Conservation (phyloP, 2,888 invertebrate genomes). For the Temnothorax rugatulus region DNA sequence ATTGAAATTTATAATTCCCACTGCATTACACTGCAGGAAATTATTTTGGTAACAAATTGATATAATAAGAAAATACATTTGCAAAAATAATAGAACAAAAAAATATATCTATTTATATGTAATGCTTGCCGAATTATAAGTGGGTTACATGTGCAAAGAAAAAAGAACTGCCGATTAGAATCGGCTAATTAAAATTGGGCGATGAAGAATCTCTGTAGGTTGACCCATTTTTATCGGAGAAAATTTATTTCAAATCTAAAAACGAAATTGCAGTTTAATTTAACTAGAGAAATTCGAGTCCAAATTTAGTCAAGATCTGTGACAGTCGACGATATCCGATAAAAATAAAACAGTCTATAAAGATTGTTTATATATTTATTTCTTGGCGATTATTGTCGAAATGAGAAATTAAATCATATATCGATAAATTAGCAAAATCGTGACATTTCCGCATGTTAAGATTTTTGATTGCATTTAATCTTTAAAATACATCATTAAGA, state of each 20-base stretch:
- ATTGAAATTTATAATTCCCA: background rate
- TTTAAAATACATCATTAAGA: background rate
- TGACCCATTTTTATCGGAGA: background rate
- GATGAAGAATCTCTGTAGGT: background rate
- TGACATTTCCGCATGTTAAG: background rate
- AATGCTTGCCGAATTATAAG: background rate
- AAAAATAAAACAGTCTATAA: background rate
- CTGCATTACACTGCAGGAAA: background rate
- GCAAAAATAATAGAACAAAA: background rate
- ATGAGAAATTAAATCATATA: background rate
- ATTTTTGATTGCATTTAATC: background rate
- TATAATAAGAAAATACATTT: no score
- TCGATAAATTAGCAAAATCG: background rate
- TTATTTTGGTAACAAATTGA: background rate
- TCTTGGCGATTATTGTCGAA: background rate
- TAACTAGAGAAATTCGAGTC: background rate
- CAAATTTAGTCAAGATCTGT: background rate
- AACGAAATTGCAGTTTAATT: background rate
- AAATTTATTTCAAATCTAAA: background rate
- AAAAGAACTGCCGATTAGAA: background rate
- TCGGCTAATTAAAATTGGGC: background rate
- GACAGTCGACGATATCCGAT: background rate
- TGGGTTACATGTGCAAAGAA: background rate
- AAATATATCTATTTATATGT: background rate
- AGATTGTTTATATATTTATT: background rate